These are phyloP conservation scores for Acrocephalus kingi DNA, from an alignment of 2,113 vertebrate species.

Conservation along the genomic window DNA sequence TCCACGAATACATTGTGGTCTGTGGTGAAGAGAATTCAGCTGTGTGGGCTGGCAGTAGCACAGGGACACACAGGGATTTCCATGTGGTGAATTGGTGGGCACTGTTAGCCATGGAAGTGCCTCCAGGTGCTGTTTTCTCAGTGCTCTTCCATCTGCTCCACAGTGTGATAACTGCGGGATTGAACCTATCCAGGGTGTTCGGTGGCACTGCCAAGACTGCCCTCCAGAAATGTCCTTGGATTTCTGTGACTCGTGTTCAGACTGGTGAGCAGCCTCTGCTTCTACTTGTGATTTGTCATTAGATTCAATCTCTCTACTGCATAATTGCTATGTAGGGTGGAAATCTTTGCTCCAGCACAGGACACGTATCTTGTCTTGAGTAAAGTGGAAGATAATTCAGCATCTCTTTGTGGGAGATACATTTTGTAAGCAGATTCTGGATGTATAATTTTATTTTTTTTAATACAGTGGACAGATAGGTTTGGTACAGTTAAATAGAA, in stretches of 20 bases:
- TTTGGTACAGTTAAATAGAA: neutral
- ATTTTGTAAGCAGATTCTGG: neutral
- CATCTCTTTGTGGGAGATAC: accelerated
- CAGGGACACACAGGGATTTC: neutral
- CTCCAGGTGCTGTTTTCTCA: neutral
- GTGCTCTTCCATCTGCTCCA: neutral
- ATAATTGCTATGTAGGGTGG: neutral
- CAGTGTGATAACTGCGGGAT: conserved; percentile 94
- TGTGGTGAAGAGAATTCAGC: neutral
- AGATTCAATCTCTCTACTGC: neutral
- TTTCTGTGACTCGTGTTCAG: conserved; percentile 95
- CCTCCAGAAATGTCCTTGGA: conserved; percentile 90
- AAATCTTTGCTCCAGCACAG: neutral
- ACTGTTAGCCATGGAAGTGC: accelerated
- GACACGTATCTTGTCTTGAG: neutral
- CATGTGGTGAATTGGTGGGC: accelerated
- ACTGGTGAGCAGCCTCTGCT: conserved; percentile 83
- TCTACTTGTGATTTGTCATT: neutral
- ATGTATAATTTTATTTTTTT: neutral
- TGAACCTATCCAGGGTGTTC: conserved; percentile 93
- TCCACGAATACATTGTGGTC: accelerated
- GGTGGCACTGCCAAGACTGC: conserved; percentile 98
- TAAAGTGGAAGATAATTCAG: neutral
- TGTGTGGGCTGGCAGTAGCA: neutral
- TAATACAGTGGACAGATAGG: neutral